phyloP scores from a whole-genome alignment of 2,113 vertebrate genomes.

The Leuciscus idus region DNA sequence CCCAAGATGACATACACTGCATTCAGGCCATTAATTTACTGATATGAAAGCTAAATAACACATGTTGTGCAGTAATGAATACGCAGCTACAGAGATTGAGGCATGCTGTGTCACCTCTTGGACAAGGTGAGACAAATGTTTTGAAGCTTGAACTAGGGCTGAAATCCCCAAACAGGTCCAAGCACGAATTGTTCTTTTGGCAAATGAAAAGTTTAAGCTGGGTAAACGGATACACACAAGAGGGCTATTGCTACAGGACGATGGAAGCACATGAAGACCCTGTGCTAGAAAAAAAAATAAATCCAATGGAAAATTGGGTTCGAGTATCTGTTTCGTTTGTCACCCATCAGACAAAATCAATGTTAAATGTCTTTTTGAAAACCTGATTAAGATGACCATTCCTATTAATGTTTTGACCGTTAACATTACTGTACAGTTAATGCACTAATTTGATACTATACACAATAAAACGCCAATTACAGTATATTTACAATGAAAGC shows the following conservation, averaged over 20 bases:
- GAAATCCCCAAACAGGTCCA: conserved; percentile 28
- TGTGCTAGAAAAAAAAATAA: background rate
- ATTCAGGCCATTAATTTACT: conserved; percentile 57
- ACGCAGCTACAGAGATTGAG: background rate
- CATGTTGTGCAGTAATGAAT: conserved; percentile 23
- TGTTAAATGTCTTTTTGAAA: background rate
- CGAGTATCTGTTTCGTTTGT: background rate
- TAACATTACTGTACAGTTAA: background rate
- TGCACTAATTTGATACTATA: background rate
- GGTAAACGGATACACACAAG: conserved; percentile 64
- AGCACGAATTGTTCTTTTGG: conserved; percentile 51
- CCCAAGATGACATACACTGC: background rate
- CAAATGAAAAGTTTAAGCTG: conserved; percentile 48
- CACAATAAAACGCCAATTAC: background rate
- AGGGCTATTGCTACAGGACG: conserved; percentile 36
- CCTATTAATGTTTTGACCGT: too few relatives aligned
- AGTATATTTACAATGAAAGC: background rate
- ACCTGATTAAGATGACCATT: too few relatives aligned
- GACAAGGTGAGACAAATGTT: conserved; percentile 14
- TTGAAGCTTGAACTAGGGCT: conserved; percentile 23
- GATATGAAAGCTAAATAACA: conserved; percentile 64
- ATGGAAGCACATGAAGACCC: background rate
- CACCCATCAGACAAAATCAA: background rate
- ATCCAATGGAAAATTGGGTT: conserved; percentile 6
- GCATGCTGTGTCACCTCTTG: conserved; percentile 12